phyloP scores from a whole-genome alignment of 2,888 invertebrate genomes.

The Eumacrocentrus americanus region DNA sequence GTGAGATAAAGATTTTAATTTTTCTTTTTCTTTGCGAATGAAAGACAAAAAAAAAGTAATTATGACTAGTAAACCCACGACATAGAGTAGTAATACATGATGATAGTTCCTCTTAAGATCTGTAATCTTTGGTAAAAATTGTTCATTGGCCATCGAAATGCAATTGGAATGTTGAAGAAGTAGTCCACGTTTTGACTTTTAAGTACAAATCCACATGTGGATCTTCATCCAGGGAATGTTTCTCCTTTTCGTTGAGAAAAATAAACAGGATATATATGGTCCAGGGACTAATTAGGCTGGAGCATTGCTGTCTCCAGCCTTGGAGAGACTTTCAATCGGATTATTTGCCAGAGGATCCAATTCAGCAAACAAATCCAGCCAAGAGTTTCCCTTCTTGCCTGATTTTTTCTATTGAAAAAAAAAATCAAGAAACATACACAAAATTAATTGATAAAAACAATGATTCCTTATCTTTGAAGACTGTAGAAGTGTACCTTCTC shows the following conservation, averaged over 20 bases:
- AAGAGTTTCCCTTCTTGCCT: constrained; percentile 66
- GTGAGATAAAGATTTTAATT: not conserved
- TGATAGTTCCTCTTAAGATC: not conserved
- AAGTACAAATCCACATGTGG: not conserved
- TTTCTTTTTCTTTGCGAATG: not conserved
- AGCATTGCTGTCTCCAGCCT: constrained; percentile 51
- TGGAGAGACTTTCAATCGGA: constrained; percentile 63
- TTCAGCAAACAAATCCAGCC: constrained; percentile 93
- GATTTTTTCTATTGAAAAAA: constrained; percentile 44
- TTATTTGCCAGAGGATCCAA: constrained; percentile 91
- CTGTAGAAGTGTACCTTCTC: constrained; percentile 43
- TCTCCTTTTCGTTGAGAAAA: not conserved
- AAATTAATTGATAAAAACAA: not conserved
- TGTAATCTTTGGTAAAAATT: constrained; percentile 36
- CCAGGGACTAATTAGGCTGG: constrained; percentile 50
- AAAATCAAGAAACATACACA: not conserved
- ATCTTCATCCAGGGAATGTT: not conserved
- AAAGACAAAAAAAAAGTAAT: not conserved
- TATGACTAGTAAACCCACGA: constrained; percentile 14
- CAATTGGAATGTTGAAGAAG: constrained; percentile 17
- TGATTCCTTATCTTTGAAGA: no score
- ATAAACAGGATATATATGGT: not conserved
- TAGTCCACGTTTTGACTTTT: not conserved
- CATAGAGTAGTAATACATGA: constrained; percentile 11
- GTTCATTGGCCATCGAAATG: constrained; percentile 17